These are phyloP conservation scores for Hexactinellida sp. DNA, from an alignment of 37 sponge, comb jelly and placozoan genomes.

Conservation along the genomic window DNA sequence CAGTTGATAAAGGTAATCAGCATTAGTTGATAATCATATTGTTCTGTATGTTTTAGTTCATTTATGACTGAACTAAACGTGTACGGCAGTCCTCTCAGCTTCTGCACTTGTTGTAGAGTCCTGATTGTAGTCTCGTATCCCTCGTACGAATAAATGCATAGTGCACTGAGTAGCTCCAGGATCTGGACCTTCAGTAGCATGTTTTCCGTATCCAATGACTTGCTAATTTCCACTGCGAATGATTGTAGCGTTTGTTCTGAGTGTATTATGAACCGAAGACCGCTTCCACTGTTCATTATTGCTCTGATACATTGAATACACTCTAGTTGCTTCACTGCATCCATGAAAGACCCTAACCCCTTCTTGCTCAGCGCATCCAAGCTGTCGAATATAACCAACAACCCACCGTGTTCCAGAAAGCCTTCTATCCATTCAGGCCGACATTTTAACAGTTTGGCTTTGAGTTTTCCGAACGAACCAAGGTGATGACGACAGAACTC, in stretches of 20 bases:
- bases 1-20: constrained; percentile 74
- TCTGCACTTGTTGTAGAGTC: constrained; percentile 41
- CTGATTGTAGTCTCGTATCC: constrained; percentile 59
- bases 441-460: neutral
- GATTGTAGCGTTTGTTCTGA: neutral
- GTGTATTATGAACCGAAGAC: constrained; percentile 59
- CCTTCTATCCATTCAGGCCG: constrained; percentile 54
- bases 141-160: constrained; percentile 62
- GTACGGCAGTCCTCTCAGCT: constrained; percentile 33
- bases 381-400: constrained; percentile 62
- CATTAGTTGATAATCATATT: constrained; percentile 36
- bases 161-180: constrained; percentile 69
- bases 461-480: neutral
- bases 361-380: constrained; percentile 44
- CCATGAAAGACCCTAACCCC: constrained; percentile 50
- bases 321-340: constrained; percentile 75
- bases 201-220: constrained; percentile 80
- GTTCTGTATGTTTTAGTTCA: constrained; percentile 41
- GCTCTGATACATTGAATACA: constrained; percentile 72
- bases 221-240: neutral
- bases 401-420: constrained; percentile 64
- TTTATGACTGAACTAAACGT: constrained; percentile 57
- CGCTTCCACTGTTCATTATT: constrained; percentile 65
- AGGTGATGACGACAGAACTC: neutral
- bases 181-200: constrained; percentile 77